phyloP scores from a whole-genome alignment of 2,797 vertebrate genomes.

The Amblyraja radiata region DNA sequence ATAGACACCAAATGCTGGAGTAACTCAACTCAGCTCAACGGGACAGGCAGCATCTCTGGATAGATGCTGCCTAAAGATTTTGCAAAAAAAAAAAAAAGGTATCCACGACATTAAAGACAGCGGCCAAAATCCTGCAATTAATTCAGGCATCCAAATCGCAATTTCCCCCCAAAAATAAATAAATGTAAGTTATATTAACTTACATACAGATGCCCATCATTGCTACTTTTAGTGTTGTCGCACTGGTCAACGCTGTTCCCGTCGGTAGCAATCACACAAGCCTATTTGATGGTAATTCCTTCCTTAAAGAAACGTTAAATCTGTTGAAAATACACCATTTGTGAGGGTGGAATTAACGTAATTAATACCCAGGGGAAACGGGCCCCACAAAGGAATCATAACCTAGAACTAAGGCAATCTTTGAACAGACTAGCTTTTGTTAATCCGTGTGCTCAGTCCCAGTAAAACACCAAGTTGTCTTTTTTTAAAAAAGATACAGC shows the following conservation, averaged over 20 bases:
- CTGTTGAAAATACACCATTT: background rate
- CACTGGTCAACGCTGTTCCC: background rate
- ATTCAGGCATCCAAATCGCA: background rate
- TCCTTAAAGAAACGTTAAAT: background rate
- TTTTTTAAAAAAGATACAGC: background rate
- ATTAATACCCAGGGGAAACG: background rate
- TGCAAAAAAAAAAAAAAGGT: too few species aligned
- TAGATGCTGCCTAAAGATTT: too few species aligned
- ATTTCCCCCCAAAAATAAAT: too few species aligned
- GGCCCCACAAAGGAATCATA: background rate
- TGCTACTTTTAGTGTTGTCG: background rate
- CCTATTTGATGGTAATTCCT: background rate
- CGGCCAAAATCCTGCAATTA: background rate
- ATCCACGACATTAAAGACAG: too few species aligned
- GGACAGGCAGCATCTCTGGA: too few species aligned
- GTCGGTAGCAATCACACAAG: background rate
- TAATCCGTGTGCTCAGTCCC: background rate
- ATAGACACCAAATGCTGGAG: too few species aligned
- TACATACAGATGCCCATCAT: background rate
- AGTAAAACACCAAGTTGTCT: too few species aligned
- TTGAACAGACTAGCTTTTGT: background rate
- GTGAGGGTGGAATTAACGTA: background rate
- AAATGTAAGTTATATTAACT: conserved; percentile 3
- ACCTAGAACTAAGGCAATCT: background rate
- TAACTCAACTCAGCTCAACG: too few species aligned